Evolutionary conservation across 2,113 vertebrate genomes (phyloP).

Genomic region (Eulacestoma nigropectus): DNA sequence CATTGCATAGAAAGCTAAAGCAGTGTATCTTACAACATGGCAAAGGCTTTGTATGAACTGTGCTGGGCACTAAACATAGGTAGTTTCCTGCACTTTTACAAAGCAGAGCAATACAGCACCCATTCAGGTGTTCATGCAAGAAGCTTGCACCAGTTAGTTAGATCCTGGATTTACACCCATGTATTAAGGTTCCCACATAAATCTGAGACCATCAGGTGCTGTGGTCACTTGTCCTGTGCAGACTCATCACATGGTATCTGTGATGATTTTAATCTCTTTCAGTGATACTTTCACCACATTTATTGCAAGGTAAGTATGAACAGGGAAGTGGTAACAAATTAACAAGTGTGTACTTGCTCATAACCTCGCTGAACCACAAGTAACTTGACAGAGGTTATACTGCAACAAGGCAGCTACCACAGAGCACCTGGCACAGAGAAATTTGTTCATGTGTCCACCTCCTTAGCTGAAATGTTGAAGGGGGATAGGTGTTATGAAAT

Average conservation of each 20-base stretch:
- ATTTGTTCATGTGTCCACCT: background rate
- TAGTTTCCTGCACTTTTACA: background rate
- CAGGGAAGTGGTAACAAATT: background rate
- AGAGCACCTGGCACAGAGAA: background rate
- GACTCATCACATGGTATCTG: background rate
- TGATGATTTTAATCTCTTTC: background rate
- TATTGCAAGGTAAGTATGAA: background rate
- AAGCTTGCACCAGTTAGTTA: background rate
- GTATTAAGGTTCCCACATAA: background rate
- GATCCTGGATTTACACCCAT: background rate
- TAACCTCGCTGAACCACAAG: background rate
- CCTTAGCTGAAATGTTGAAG: background rate
- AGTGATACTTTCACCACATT: background rate
- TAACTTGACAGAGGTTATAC: background rate
- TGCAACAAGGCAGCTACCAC: background rate
- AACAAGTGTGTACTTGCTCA: background rate
- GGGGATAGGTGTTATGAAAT: background rate
- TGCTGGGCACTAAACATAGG: accelerated
- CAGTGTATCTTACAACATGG: background rate
- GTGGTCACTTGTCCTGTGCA: background rate
- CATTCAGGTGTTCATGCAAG: background rate
- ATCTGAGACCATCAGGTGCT: background rate
- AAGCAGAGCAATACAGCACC: background rate
- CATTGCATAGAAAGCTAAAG: background rate
- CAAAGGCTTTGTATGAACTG: background rate